Percentiles rank a stretch among this genome's conserved stretches.
These are phyloP conservation scores for Tholera decimalis DNA, from an alignment of 2,888 invertebrate species.

Conservation along the genomic window DNA sequence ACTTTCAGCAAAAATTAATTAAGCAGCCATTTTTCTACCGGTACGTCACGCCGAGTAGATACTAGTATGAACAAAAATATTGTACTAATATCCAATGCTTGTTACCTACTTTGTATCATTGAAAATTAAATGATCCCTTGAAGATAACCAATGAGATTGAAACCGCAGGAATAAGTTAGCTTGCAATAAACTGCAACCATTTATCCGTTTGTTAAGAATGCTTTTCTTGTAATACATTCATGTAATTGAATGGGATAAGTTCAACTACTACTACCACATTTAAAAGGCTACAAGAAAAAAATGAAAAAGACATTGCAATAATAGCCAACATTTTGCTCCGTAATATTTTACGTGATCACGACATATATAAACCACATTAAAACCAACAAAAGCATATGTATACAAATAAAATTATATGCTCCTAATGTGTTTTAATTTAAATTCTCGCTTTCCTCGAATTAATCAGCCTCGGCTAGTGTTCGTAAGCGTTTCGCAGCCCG, in stretches of 20 bases:
- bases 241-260: no score
- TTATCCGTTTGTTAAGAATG: no score
- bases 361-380: conserved; percentile 24
- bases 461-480: conserved; percentile 69
- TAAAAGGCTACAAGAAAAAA: background rate
- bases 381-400: conserved; percentile 25
- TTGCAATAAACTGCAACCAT: background rate
- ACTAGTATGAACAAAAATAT: background rate
- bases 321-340: background rate
- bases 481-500: conserved; percentile 51
- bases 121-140: background rate
- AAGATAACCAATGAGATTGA: background rate
- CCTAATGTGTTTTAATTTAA: conserved; percentile 73
- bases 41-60: background rate
- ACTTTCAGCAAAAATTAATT: conserved; percentile 2
- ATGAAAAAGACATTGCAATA: background rate
- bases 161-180: background rate
- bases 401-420: conserved; percentile 17
- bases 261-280: no score
- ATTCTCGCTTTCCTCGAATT: conserved; percentile 69
- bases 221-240: no score
- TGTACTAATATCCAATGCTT: no score
- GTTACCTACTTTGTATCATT: background rate
- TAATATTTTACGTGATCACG: conserved; percentile 5
- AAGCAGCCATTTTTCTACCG: background rate